Percentiles rank a stretch among this genome's conserved stretches.
phyloP scores from a whole-genome alignment of 2,888 invertebrate species.

The Pogonocherus hispidulus region DNA sequence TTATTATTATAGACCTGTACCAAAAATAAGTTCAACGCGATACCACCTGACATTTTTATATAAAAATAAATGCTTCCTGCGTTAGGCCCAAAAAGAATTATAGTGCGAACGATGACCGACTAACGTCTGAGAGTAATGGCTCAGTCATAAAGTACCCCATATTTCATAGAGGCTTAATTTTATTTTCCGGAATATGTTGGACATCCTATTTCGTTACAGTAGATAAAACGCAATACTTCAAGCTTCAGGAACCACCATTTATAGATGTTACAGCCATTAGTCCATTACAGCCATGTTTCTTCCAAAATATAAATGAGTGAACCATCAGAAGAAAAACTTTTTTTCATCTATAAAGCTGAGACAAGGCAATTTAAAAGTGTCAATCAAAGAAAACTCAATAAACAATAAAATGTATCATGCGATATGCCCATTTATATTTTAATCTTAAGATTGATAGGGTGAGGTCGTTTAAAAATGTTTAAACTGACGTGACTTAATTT shows the following conservation, averaged over 20 bases:
- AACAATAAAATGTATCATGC: too few species aligned
- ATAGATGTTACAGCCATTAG: slow-evolving; percentile 49
- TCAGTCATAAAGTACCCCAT: slow-evolving; percentile 57
- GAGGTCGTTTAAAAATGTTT: too few species aligned
- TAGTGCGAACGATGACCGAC: slow-evolving; percentile 35
- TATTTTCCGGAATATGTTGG: slow-evolving; percentile 61
- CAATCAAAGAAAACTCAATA: too few species aligned
- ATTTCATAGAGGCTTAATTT: slow-evolving; percentile 61
- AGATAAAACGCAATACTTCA: slow-evolving; percentile 56
- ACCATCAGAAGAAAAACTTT: background rate
- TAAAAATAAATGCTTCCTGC: background rate
- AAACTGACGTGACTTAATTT: too few species aligned
- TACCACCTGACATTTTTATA: background rate
- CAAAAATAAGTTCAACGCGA: too few species aligned
- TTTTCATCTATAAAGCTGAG: background rate
- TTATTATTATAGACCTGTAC: too few species aligned
- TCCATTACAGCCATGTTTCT: slow-evolving; percentile 17
- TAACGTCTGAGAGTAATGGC: slow-evolving; percentile 56
- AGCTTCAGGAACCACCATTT: slow-evolving; percentile 55
- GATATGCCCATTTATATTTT: too few species aligned
- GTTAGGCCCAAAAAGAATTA: background rate
- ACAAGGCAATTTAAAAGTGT: too few species aligned
- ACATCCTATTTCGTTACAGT: slow-evolving; percentile 61
- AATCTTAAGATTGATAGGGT: too few species aligned
- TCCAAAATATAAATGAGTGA: slow-evolving; percentile 15